A percentile compares a stretch with the other conserved stretches of the same genome.
phyloP scores from a whole-genome alignment of 2,113 vertebrate species.

The Prionailurus viverrinus region DNA sequence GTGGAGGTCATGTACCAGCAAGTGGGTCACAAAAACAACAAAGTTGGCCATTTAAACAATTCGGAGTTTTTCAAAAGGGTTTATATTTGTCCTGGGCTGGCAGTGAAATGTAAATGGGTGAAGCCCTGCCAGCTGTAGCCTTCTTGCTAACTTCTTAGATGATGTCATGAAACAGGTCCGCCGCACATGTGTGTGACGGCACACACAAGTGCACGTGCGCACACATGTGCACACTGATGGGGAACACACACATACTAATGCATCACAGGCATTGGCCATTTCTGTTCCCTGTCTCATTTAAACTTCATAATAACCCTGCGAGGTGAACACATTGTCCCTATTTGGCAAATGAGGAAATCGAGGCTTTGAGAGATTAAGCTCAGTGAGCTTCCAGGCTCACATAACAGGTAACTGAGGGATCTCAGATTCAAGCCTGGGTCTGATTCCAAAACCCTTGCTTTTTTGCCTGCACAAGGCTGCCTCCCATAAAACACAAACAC shows the following conservation, averaged over 20 bases:
- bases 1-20: neutral
- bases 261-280: neutral
- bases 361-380: neutral
- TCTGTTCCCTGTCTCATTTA: neutral
- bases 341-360: neutral
- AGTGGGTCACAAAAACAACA: neutral
- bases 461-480: neutral
- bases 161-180: neutral
- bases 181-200: fast-evolving
- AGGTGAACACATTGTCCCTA: neutral
- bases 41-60: neutral
- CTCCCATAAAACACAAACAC: slow-evolving; percentile 24
- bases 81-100: neutral
- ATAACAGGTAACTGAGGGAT: neutral
- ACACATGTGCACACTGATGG: neutral
- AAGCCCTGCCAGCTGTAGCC: neutral
- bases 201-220: neutral
- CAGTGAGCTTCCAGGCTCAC: neutral
- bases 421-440: neutral
- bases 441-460: slow-evolving; percentile 18
- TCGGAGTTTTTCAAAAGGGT: neutral
- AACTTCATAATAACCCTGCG: neutral
- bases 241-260: neutral
- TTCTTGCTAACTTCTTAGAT: neutral
- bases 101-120: neutral